Evolutionary conservation across 2,113 vertebrate genomes (phyloP).

Genomic region (Poicephalus gulielmi): DNA sequence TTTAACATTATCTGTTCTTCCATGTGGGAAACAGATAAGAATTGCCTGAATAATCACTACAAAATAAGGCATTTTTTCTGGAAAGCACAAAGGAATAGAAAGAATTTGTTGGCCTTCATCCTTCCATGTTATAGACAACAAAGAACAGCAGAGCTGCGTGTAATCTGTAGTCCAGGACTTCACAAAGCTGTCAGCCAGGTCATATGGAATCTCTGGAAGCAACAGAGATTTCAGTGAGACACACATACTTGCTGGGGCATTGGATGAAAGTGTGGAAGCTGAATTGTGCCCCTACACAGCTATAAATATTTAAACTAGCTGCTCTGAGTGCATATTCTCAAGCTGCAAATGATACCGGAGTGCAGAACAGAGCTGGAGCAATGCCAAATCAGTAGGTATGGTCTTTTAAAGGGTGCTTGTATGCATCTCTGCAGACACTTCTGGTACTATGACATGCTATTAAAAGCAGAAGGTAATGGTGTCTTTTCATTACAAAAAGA

Average conservation of each 20-base stretch:
- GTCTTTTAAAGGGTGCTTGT: background rate
- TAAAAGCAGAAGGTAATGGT: background rate
- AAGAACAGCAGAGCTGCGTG: background rate
- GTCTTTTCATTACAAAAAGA: background rate
- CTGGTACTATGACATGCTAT: background rate
- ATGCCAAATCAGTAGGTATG: background rate
- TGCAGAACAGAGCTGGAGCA: background rate
- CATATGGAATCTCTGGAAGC: background rate
- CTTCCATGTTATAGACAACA: background rate
- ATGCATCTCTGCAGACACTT: background rate
- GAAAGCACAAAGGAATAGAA: background rate
- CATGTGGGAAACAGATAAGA: background rate
- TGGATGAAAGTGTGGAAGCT: background rate
- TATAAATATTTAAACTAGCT: slow-evolving; percentile 23
- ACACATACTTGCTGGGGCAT: background rate
- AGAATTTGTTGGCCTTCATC: background rate
- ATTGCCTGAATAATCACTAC: background rate
- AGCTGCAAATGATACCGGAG: background rate
- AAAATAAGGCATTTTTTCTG: background rate
- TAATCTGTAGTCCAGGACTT: background rate
- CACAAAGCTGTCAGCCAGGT: background rate
- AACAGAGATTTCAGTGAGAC: background rate
- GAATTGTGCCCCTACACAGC: background rate
- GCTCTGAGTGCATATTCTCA: background rate
- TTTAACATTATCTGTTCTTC: background rate